A percentile compares a stretch with the other conserved stretches of the same genome.
These are phyloP conservation scores for Linnaemya vulpina DNA, from an alignment of 2,888 invertebrate species.

Conservation along the genomic window DNA sequence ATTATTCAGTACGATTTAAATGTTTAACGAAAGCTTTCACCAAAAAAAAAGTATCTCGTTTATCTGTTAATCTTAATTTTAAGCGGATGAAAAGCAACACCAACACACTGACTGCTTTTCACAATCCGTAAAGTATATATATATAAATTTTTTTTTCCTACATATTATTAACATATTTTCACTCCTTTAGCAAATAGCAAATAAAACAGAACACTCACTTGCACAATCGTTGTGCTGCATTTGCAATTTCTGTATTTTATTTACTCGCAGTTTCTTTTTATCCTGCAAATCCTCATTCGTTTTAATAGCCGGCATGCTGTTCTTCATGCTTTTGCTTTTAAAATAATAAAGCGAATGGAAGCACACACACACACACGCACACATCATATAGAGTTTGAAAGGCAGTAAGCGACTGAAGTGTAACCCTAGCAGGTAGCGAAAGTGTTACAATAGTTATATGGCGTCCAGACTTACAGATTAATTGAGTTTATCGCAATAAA, in stretches of 20 bases:
- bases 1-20: conserved; percentile 38
- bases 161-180: conserved; percentile 58
- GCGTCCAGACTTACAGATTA: too few species aligned
- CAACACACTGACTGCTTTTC: conserved; percentile 1
- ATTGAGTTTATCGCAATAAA: too few species aligned
- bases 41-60: background rate
- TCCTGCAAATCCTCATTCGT: conserved; percentile 56
- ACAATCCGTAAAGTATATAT: conserved; percentile 41
- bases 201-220: conserved; percentile 25
- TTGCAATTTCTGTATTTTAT: background rate
- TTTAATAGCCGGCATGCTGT: conserved; percentile 47
- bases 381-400: background rate
- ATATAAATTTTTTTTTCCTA: too few species aligned
- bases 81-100: conserved; percentile 30
- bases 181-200: conserved; percentile 54
- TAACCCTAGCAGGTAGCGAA: background rate
- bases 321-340: conserved; percentile 11
- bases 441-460: too few species aligned
- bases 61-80: conserved; percentile 53
- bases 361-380: too few species aligned
- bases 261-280: conserved; percentile 27
- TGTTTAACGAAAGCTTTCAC: conserved; percentile 24
- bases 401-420: background rate
- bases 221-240: conserved; percentile 18
- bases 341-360: conserved; percentile 14